Conservation (phyloP, 2,113 vertebrate genomes). For the Microcebus griseorufus region DNA sequence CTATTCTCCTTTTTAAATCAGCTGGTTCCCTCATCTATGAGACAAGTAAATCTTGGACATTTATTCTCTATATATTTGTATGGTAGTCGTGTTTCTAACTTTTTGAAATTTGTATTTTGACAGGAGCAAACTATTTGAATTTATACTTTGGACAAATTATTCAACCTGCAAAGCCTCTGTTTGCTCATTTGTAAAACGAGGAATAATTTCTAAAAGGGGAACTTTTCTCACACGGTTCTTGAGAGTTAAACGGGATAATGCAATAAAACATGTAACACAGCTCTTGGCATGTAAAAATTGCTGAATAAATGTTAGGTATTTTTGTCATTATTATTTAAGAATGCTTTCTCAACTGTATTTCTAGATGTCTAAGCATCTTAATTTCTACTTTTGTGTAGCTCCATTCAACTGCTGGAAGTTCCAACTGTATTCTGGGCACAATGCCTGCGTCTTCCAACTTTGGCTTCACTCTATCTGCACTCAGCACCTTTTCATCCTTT, state of each 20-base stretch:
- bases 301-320: slow-evolving; percentile 37
- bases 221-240: background rate
- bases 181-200: slow-evolving; percentile 21
- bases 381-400: background rate
- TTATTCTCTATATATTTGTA: background rate
- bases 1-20: background rate
- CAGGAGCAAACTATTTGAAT: background rate
- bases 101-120: slow-evolving; percentile 19
- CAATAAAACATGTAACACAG: background rate
- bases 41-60: background rate
- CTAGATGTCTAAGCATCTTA: background rate
- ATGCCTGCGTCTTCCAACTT: background rate
- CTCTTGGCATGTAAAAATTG: slow-evolving; percentile 20
- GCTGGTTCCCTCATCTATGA: background rate
- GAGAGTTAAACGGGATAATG: background rate
- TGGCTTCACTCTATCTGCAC: background rate
- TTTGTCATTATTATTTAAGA: slow-evolving; percentile 9
- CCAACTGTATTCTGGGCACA: slow-evolving; percentile 8
- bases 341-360: background rate
- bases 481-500: slow-evolving; percentile 40
- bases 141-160: background rate
- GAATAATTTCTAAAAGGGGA: background rate
- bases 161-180: background rate
- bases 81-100: background rate
- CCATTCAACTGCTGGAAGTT: background rate